Evolutionary conservation across 2,797 vertebrate genomes (phyloP).

Genomic region (Otolemur crassicaudatus): DNA sequence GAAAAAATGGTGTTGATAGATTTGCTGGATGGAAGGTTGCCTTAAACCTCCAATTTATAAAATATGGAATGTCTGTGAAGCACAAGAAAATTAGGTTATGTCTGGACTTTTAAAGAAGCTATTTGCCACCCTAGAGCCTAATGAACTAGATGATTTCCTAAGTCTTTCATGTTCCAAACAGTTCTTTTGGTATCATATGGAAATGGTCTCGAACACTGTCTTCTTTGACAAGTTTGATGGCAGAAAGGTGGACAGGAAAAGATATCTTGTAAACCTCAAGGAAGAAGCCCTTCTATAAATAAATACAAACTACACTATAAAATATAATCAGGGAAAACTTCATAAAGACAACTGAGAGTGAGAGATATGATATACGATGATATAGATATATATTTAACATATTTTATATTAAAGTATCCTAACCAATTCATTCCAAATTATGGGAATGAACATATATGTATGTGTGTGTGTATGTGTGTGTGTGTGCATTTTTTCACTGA

Average conservation of each 20-base stretch:
- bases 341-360: neutral
- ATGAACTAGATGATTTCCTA: neutral
- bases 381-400: no score
- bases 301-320: conserved; percentile 30
- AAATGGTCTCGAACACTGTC: neutral
- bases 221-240: neutral
- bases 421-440: neutral
- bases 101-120: neutral
- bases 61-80: neutral
- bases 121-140: neutral
- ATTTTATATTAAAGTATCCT: neutral
- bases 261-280: neutral
- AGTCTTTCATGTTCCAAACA: neutral
- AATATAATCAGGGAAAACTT: neutral
- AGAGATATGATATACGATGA: neutral
- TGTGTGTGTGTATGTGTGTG: no score
- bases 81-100: neutral
- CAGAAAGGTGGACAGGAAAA: neutral
- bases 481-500: neutral
- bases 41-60: neutral
- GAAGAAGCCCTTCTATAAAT: neutral
- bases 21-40: neutral
- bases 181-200: neutral
- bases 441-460: neutral
- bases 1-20: neutral